These are phyloP conservation scores for Pyrgilauda ruficollis DNA, from an alignment of 2,113 vertebrate species.

Conservation along the genomic window DNA sequence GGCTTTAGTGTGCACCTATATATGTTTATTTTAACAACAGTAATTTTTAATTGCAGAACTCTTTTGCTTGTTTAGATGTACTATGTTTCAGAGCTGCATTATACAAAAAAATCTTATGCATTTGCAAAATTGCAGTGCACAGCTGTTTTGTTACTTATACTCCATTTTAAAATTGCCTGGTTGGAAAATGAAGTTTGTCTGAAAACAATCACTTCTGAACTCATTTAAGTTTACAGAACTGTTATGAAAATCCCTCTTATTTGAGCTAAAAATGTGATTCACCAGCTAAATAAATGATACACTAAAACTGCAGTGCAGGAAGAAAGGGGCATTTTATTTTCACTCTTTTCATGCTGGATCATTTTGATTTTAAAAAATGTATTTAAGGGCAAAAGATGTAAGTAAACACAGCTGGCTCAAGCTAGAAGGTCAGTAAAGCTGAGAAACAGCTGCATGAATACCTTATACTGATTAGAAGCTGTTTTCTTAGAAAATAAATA, in stretches of 20 bases:
- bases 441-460: background rate
- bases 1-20: background rate
- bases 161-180: slow-evolving; percentile 40
- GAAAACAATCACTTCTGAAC: slow-evolving; percentile 47
- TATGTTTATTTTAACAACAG: background rate
- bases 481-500: background rate
- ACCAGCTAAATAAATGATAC: slow-evolving; percentile 19
- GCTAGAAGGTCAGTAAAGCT: background rate
- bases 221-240: slow-evolving; percentile 17
- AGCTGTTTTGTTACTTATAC: slow-evolving; percentile 31
- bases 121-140: slow-evolving; percentile 41
- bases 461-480: background rate
- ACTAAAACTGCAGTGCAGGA: slow-evolving; percentile 5
- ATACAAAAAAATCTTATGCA: background rate
- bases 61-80: background rate
- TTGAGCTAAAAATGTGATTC: slow-evolving; percentile 23
- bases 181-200: slow-evolving; percentile 61
- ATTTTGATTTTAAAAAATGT: background rate
- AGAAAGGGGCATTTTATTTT: background rate
- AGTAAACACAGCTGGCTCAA: background rate
- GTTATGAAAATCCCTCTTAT: background rate
- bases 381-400: background rate
- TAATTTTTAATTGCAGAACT: slow-evolving; percentile 35
- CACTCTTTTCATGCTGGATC: background rate
- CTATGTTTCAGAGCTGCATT: slow-evolving; percentile 11